Percentiles rank a stretch among this genome's conserved stretches.
These are phyloP conservation scores for Natator depressus DNA, from an alignment of 2,113 vertebrate species.

Conservation along the genomic window DNA sequence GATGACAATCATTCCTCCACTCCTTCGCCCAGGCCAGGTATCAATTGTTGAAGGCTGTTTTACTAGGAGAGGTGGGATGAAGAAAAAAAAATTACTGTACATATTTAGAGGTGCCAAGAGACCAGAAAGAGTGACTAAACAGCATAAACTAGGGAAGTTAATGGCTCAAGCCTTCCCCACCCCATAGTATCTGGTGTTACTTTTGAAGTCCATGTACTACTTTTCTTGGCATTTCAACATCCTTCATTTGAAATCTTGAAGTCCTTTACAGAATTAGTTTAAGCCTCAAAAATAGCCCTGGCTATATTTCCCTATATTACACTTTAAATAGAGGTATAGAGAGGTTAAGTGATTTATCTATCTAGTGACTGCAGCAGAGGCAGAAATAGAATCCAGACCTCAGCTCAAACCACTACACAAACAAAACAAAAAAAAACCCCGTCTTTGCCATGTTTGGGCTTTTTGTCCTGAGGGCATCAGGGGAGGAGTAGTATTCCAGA, in stretches of 20 bases:
- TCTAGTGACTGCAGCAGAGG: background rate
- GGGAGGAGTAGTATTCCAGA: background rate
- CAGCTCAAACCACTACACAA: background rate
- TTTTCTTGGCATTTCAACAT: background rate
- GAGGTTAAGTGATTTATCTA: background rate
- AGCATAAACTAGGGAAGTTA: background rate
- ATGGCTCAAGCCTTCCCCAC: background rate
- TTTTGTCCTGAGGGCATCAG: background rate
- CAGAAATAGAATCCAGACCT: background rate
- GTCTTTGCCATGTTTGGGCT: background rate
- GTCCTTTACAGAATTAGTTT: background rate
- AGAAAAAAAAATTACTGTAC: background rate
- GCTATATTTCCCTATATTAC: no score
- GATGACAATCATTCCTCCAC: constrained; percentile 76
- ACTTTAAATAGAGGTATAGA: background rate
- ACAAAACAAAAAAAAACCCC: no score
- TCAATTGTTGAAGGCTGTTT: constrained; percentile 51
- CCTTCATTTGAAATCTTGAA: background rate
- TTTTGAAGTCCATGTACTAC: background rate
- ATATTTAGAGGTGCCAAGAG: background rate
- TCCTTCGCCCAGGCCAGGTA: constrained; percentile 71
- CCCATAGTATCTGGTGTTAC: background rate
- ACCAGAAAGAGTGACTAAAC: background rate
- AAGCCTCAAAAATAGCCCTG: background rate
- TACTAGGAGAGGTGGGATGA: constrained; percentile 15